Conservation (phyloP, 2,113 vertebrate genomes). For the Sylvia atricapilla region DNA sequence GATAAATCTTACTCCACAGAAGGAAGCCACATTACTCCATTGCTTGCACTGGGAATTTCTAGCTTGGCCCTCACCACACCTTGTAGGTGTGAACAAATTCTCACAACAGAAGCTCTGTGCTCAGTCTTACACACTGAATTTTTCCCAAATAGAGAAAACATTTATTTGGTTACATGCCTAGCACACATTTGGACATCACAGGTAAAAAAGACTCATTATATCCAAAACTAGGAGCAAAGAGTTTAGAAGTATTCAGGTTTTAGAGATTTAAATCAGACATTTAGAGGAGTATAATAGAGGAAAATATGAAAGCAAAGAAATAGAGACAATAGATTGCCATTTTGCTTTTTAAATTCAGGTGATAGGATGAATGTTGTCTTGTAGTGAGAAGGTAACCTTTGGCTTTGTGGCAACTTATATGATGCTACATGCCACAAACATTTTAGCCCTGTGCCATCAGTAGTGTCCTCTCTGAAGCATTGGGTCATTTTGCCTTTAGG, state of each 20-base stretch:
- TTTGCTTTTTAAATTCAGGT: neutral
- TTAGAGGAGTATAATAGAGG: neutral
- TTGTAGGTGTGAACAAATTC: neutral
- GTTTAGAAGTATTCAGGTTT: neutral
- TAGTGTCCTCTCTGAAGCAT: neutral
- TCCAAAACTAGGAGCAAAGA: neutral
- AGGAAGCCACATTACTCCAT: neutral
- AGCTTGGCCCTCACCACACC: neutral
- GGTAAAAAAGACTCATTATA: neutral
- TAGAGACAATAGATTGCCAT: neutral
- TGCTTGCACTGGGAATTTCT: neutral
- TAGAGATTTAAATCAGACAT: neutral
- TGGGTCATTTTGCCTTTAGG: neutral
- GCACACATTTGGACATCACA: neutral
- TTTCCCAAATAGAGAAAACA: neutral
- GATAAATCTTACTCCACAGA: neutral
- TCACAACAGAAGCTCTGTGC: neutral
- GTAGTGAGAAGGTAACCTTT: neutral
- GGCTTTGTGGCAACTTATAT: neutral
- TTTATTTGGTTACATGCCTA: neutral
- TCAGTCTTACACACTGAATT: neutral
- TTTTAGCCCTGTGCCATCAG: neutral
- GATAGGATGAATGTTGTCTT: neutral
- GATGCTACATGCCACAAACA: neutral
- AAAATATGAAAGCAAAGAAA: neutral